Base-by-base conservation (phyloP, 2,888 invertebrate genomes). In the Chymomyza procnemis region DNA sequence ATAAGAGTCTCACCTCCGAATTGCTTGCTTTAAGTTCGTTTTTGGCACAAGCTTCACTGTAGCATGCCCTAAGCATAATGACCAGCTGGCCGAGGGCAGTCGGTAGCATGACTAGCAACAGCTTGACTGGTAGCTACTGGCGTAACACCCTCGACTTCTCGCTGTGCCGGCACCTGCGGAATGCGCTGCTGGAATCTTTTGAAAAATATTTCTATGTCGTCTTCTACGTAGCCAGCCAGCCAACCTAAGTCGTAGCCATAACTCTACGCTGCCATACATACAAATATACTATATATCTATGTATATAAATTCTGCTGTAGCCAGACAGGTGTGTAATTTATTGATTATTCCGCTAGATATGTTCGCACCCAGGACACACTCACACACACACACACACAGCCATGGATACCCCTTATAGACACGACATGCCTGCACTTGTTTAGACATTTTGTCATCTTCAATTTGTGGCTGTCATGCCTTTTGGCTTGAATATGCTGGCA, bases 321-420 rank as follows among this genome's bases (percentile, higher is more conserved):
- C 78, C 89, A 89, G 89, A 88, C 88, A 89, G 89, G 89, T 89
- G 89, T 89, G 88, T 89, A 89, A 89, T 89, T 88, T 89, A 89
- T 89, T 89, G 89, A 89, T 89, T 89, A 89, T 88, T 88, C 79
- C 76, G 72, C 80, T 85, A 83, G 86, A 82, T 82, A 78, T 76
- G 70, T 73, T 74, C 48, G 61, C 61, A 61, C 57, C 55, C 48
- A 52, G 54, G 26, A 61, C 61, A 47, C 26, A 50, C 34, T 12
- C 56, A 19, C 26, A 26, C 58, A 54, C 21, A 63, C n/a, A 65
- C 21, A 47, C 22, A 66, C 61, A 64, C 59, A 64, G 72, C 60
- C 74, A 50, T 9, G 16, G 16, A 50, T 41, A 41, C 34, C 26
- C 26, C 26, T 41, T 50, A 50, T 16, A 19, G 30, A 56, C 47